A percentile compares a stretch with the other conserved stretches of the same genome.
Evolutionary conservation across 1,140 invertebrate species (phyloP).

Genomic region (Acromyrmex heyeri): DNA sequence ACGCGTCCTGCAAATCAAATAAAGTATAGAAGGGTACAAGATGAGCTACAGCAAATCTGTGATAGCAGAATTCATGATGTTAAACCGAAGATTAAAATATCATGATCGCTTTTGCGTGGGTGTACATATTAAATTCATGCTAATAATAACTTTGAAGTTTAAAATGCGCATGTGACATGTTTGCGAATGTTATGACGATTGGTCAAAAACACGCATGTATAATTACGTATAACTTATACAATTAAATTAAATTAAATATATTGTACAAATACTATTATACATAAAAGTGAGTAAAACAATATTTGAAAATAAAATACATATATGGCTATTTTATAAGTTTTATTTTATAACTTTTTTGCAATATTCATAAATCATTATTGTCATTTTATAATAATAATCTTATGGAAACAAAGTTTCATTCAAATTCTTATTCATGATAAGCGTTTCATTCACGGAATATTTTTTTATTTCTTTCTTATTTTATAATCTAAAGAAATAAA

Average conservation of each 20-base stretch:
- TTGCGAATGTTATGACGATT: not conserved
- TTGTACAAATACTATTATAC: not conserved
- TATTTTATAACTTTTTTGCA: not conserved
- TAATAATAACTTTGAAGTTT: not conserved
- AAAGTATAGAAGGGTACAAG: not conserved
- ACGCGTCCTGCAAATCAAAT: conserved; percentile 38
- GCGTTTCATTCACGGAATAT: not conserved
- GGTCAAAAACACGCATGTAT: not conserved
- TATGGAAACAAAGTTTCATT: not conserved
- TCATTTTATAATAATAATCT: not conserved
- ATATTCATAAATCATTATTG: conserved; percentile 2
- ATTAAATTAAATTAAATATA: not conserved
- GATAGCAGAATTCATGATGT: conserved; percentile 13
- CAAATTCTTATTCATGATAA: not conserved
- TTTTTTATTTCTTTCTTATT: not conserved
- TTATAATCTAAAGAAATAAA: not conserved
- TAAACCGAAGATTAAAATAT: conserved; percentile 14
- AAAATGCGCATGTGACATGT: not conserved
- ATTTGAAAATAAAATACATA: not conserved
- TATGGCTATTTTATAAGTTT: not conserved
- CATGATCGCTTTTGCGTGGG: not conserved
- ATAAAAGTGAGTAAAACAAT: not conserved
- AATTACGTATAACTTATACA: not conserved
- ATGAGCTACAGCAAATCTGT: conserved; percentile 1
- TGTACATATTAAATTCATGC: conserved; percentile 5